Evolutionary conservation across 2,888 invertebrate genomes (phyloP).

Genomic region (Koerneria pararmatus): DNA sequence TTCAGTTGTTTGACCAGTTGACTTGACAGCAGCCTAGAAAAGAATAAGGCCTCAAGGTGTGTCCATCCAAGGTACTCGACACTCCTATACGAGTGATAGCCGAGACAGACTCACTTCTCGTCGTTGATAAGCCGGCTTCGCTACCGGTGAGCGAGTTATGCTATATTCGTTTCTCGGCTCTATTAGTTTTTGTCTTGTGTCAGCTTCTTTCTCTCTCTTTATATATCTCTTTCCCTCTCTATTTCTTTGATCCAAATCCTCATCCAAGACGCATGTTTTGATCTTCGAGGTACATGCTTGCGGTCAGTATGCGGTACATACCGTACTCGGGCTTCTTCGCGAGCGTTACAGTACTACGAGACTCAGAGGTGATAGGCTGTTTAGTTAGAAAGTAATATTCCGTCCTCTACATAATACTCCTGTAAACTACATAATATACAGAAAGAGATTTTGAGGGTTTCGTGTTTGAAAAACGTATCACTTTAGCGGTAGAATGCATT

Average conservation of each 20-base stretch:
- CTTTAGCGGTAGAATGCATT: no score
- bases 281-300: slow-evolving; percentile 74
- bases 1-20: no score
- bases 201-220: no score
- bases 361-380: slow-evolving; percentile 52
- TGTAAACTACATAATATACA: slow-evolving; percentile 4
- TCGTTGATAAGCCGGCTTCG: slow-evolving; percentile 66
- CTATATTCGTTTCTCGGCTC: not conserved
- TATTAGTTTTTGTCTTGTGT: not conserved
- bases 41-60: no score
- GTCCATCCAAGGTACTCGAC: slow-evolving; percentile 76
- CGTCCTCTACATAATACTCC: not conserved
- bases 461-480: no score
- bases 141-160: slow-evolving; percentile 32
- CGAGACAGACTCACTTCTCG: slow-evolving; percentile 97
- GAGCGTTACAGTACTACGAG: slow-evolving; percentile 76
- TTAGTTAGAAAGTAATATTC: no score
- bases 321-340: slow-evolving; percentile 89
- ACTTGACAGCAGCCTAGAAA: no score
- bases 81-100: slow-evolving; percentile 86
- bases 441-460: not conserved
- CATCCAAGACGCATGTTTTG: not conserved
- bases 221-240: no score
- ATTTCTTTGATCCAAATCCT: not conserved
- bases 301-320: slow-evolving; percentile 94